Evolutionary conservation across 2,113 vertebrate genomes (phyloP).

Genomic region (Poecilia latipinna): DNA sequence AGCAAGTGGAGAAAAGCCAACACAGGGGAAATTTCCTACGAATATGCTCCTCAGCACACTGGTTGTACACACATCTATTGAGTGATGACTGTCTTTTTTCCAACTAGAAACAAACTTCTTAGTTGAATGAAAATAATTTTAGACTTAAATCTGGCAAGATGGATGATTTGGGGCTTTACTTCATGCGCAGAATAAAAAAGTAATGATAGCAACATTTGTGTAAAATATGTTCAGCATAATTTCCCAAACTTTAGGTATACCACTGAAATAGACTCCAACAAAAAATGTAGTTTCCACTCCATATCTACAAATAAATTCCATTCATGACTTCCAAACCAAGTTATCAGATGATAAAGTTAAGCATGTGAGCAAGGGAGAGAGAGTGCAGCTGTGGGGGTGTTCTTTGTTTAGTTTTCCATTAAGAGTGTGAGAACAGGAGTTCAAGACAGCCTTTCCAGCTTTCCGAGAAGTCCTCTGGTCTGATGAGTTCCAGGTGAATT

Average conservation of each 20-base stretch:
- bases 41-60: too few species aligned
- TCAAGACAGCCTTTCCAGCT: slow-evolving; percentile 73
- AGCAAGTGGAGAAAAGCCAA: background rate
- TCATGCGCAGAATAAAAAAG: slow-evolving; percentile 1
- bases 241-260: slow-evolving; percentile 45
- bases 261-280: slow-evolving; percentile 27
- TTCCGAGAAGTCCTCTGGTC: slow-evolving; percentile 71
- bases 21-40: background rate
- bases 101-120: background rate
- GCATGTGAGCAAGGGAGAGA: slow-evolving; percentile 12
- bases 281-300: slow-evolving; percentile 33
- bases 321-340: slow-evolving; percentile 45
- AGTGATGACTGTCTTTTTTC: background rate
- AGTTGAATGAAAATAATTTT: background rate
- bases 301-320: slow-evolving; percentile 44
- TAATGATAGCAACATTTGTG: slow-evolving; percentile 47
- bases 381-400: slow-evolving; percentile 26
- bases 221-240: slow-evolving; percentile 48
- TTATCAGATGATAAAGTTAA: slow-evolving; percentile 43
- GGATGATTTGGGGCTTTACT: background rate
- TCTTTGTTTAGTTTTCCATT: slow-evolving; percentile 75
- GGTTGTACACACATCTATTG: background rate
- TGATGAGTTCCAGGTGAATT: slow-evolving; percentile 80
- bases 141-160: background rate
- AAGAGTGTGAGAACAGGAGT: slow-evolving; percentile 71